Conservation (phyloP, 2,797 vertebrate species). For the Myotis vivesi region DNA sequence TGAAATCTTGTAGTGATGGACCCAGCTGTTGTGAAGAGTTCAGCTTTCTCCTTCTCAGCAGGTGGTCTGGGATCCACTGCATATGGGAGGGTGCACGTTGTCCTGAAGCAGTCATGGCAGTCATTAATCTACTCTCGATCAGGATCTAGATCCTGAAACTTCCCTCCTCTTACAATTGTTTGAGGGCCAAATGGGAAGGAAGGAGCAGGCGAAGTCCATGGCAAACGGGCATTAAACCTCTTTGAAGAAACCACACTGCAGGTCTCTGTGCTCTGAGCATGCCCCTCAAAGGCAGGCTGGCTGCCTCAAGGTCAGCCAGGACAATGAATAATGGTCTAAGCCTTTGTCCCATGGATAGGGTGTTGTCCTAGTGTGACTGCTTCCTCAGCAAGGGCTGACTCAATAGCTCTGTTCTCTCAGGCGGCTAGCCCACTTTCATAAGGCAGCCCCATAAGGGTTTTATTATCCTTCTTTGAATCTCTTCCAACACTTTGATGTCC, state of each 20-base stretch:
- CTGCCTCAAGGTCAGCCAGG: background rate
- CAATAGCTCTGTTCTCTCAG: background rate
- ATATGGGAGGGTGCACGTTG: fast-evolving
- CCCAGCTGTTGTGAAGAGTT: background rate
- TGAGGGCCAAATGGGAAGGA: background rate
- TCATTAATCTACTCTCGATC: background rate
- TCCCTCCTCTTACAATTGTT: background rate
- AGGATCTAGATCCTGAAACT: background rate
- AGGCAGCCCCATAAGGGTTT: background rate
- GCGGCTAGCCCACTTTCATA: background rate
- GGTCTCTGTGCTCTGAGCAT: background rate
- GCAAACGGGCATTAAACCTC: background rate
- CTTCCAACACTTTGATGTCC: conserved; percentile 45
- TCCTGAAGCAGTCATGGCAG: fast-evolving
- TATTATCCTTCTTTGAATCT: conserved; percentile 48
- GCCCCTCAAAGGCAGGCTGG: background rate
- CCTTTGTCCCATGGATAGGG: background rate
- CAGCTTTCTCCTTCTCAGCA: background rate
- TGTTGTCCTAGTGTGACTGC: fast-evolving
- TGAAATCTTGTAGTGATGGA: background rate
- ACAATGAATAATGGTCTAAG: background rate
- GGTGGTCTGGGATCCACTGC: fast-evolving
- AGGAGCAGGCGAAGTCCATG: background rate
- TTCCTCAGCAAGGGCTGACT: conserved; percentile 5
- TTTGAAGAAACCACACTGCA: background rate